Conservation (phyloP, 1,140 invertebrate genomes). For the Acromyrmex heyeri region DNA sequence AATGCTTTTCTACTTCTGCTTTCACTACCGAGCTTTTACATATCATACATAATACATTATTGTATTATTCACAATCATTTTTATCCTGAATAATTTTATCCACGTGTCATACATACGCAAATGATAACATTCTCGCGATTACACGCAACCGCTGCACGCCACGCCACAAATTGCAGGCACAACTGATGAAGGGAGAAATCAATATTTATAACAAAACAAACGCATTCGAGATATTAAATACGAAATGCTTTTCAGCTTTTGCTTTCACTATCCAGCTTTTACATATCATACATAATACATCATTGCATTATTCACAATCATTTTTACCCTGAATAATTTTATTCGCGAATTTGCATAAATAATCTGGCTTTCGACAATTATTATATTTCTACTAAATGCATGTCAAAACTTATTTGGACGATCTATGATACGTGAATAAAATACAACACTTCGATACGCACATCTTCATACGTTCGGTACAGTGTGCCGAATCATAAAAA, state of each 20-base stretch:
- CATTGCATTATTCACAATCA: not conserved
- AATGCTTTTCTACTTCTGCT: slow-evolving; percentile 8
- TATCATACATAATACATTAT: slow-evolving; percentile 5
- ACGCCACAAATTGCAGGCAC: slow-evolving; percentile 42
- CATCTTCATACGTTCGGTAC: not conserved
- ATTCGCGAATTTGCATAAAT: not conserved
- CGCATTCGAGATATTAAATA: not conserved
- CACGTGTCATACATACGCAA: slow-evolving; percentile 71
- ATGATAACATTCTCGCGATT: slow-evolving; percentile 53
- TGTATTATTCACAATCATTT: slow-evolving; percentile 1
- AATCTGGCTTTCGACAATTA: not conserved
- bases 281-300: slow-evolving; percentile 9
- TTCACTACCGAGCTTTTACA: not conserved
- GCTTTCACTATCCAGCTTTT: not conserved
- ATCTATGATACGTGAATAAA: slow-evolving; percentile 2
- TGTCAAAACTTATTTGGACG: not conserved
- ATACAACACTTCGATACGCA: not conserved
- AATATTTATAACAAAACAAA: slow-evolving; percentile 37
- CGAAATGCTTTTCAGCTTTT: slow-evolving; percentile 17
- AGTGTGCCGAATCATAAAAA: not conserved
- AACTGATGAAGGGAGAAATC: slow-evolving; percentile 18
- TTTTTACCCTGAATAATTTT: not conserved
- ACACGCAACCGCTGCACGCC: slow-evolving; percentile 34
- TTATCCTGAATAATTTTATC: not conserved
- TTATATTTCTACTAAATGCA: not conserved